phyloP scores from a whole-genome alignment of 2,888 invertebrate genomes.

The Disparrhopalites patrizii region DNA sequence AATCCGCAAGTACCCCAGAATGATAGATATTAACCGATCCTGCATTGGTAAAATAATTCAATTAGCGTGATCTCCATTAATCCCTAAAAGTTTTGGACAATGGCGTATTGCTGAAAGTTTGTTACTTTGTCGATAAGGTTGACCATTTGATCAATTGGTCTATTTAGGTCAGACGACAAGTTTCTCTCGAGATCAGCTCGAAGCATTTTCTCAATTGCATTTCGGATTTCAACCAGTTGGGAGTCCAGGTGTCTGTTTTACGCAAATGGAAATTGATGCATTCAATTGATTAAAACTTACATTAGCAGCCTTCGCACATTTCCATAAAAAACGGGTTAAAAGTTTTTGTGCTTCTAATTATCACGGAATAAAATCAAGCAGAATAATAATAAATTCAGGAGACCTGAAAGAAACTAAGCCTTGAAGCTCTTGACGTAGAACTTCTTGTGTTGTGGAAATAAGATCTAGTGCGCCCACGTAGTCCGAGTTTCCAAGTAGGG shows the following conservation, averaged over 20 bases:
- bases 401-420: slow-evolving; percentile 86
- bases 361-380: too few species aligned
- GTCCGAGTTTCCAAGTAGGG: slow-evolving; percentile 88
- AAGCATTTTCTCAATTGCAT: slow-evolving; percentile 94
- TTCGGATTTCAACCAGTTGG: slow-evolving; percentile 91
- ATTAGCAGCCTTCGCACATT: background rate
- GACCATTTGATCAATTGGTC: slow-evolving; percentile 64
- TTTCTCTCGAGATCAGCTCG: slow-evolving; percentile 90
- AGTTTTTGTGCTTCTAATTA: too few species aligned
- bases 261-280: too few species aligned
- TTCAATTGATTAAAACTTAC: background rate
- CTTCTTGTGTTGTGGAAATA: slow-evolving; percentile 93
- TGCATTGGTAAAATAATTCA: slow-evolving; percentile 41
- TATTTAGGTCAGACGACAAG: slow-evolving; percentile 83
- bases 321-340: background rate
- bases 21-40: slow-evolving; percentile 54
- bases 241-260: slow-evolving; percentile 80
- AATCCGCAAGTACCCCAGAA: slow-evolving; percentile 55
- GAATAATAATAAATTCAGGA: too few species aligned
- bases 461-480: slow-evolving; percentile 96
- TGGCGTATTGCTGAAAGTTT: background rate
- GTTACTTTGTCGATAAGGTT: slow-evolving; percentile 62
- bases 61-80: background rate
- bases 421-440: slow-evolving; percentile 80
- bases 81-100: background rate